Percentiles rank a stretch among this genome's conserved stretches.
phyloP scores from a whole-genome alignment of 2,888 invertebrate species.

The Thera obeliscata region DNA sequence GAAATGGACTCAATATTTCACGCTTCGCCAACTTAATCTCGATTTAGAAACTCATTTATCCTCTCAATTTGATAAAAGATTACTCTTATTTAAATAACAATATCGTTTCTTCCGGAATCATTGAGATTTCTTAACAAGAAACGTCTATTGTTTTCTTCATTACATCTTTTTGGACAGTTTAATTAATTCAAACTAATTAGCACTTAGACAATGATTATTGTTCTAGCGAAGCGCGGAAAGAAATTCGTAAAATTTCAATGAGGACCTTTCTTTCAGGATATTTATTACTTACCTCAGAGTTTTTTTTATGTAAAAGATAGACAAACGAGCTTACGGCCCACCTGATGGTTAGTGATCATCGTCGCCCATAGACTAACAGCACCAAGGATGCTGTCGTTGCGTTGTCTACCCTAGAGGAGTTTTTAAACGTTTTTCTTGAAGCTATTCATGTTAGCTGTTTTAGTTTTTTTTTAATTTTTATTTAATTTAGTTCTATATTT shows the following conservation, averaged over 20 bases:
- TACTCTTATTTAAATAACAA: conserved; percentile 35
- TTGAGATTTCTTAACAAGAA: conserved; percentile 46
- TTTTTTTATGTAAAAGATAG: not conserved
- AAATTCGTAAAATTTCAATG: conserved; percentile 62
- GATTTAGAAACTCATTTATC: conserved; percentile 24
- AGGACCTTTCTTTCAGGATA: conserved; percentile 48
- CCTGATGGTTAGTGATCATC: too few species aligned
- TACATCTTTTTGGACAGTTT: conserved; percentile 60
- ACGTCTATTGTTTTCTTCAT: conserved; percentile 61
- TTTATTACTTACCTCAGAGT: conserved; percentile 39
- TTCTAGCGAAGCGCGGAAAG: conserved; percentile 63
- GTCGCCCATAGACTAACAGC: too few species aligned
- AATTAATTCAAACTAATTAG: conserved; percentile 77
- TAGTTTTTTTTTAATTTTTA: too few species aligned
- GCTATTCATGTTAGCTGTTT: too few species aligned
- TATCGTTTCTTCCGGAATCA: conserved; percentile 46
- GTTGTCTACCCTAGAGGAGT: too few species aligned
- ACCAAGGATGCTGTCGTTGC: too few species aligned
- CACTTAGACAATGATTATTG: conserved; percentile 78
- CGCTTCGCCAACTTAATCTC: conserved; percentile 17
- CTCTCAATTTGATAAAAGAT: conserved; percentile 13
- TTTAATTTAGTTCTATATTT: too few species aligned
- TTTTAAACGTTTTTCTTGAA: too few species aligned
- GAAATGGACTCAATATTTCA: conserved; percentile 26
- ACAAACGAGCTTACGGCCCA: too few species aligned